Evolutionary conservation across 2,888 invertebrate species (phyloP), one percentile per base, ranked within the genome.

Genomic region (Zonitis immaculata): DNA sequence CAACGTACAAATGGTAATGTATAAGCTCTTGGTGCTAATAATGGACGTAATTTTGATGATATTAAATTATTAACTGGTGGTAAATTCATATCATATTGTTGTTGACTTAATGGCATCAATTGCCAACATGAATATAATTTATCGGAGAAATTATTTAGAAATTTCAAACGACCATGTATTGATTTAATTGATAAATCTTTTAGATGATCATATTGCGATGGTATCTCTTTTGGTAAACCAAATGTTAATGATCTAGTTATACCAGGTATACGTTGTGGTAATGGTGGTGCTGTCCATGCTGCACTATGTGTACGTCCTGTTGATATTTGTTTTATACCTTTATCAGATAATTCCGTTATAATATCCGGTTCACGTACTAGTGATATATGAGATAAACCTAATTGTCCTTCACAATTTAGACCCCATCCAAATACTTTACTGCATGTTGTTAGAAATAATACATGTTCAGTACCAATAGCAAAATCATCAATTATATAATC

Each of bases 341-440:
- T 80, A 46, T 79, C 79, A 6, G 75, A 76, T 3, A 84, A 71
- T 22, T 76, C 75, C 1, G 77, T 65, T 20, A 84, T 76, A 8
- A 80, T 69, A 65, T 80, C 78, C 1, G 84, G 84, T 61, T 82
- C 82, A 56, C 79, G 72, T 0, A 82, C 78, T 16, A 79, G 70
- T n/a, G 78, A 73, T 1, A 80, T 78, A 63, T 81, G 80, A 0
- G 81, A 80, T 1, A 84, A 68, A 1, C 84, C 84, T 3, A 84
- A 73, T 65, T 84, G 84, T 5, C 82, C 82, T 65, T 84, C 84
- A 32, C 78, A 77, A 69, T 84, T 84, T 72, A 79, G 79, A n/a
- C 84, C 84, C 83, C 83, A 84, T 0, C 78, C 82, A 66, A 79
- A 80, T 1, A 84, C 81, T 64, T 81, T 79, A 6, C 82, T 81